Evolutionary conservation across 1,140 invertebrate genomes (phyloP).

Genomic region (Lordiphosa clarofinis): DNA sequence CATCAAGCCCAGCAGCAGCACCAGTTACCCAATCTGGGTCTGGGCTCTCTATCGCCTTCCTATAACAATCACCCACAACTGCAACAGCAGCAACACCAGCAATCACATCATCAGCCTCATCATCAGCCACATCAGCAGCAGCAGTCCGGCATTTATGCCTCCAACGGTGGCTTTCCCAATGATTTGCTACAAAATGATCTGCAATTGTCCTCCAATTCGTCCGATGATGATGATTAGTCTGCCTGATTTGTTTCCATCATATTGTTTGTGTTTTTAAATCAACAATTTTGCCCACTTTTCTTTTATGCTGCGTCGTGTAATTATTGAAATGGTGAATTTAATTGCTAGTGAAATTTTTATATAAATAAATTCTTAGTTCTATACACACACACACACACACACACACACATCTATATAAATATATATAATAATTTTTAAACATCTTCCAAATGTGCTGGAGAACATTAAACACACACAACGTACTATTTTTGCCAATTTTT

Average conservation of each 20-base stretch:
- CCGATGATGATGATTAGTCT: slow-evolving; percentile 73
- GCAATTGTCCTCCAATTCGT: slow-evolving; percentile 82
- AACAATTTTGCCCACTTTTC: slow-evolving; percentile 7
- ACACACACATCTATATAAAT: slow-evolving; percentile 20
- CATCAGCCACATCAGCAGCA: slow-evolving; percentile 64
- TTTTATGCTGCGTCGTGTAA: slow-evolving; percentile 58
- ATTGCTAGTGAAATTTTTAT: slow-evolving; percentile 73
- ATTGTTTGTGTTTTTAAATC: slow-evolving; percentile 22
- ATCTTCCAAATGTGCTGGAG: slow-evolving; percentile 57
- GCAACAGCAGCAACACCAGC: slow-evolving; percentile 57
- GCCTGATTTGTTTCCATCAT: neutral
- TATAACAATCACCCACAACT: slow-evolving; percentile 56
- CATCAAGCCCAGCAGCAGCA: slow-evolving; percentile 36
- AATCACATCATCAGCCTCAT: slow-evolving; percentile 34
- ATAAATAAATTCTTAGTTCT: slow-evolving; percentile 70
- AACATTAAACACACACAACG: slow-evolving; percentile 40
- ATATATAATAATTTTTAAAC: slow-evolving; percentile 55
- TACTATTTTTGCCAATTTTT: slow-evolving; percentile 53
- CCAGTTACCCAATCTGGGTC: slow-evolving; percentile 43
- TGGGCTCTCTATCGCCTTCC: slow-evolving; percentile 60
- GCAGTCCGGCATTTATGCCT: slow-evolving; percentile 60
- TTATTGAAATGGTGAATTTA: slow-evolving; percentile 70
- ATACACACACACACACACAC: slow-evolving; percentile 23
- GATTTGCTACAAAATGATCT: slow-evolving; percentile 86
- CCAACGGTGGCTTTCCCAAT: slow-evolving; percentile 80